Percentiles rank a stretch among this genome's conserved stretches.
Conservation (phyloP, 2,888 invertebrate species). For the Pseudococcus jackbeardsleyi region DNA sequence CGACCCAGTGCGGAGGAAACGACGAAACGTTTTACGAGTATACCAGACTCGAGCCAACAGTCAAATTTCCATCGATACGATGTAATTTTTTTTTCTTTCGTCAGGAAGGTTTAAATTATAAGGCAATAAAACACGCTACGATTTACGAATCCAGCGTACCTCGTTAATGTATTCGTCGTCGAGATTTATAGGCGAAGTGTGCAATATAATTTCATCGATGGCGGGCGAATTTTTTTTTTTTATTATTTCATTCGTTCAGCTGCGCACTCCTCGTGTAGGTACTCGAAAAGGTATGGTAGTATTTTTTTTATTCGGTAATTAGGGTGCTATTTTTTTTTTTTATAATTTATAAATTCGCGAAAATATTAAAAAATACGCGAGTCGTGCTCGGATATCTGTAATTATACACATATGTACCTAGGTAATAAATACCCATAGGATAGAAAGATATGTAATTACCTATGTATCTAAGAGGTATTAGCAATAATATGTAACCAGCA, state of each 20-base stretch:
- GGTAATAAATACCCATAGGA: not conserved
- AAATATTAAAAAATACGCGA: no score
- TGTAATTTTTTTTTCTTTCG: not conserved
- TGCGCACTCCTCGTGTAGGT: not conserved
- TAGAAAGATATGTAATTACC: no score
- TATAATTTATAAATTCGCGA: not conserved
- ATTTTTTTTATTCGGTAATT: not conserved
- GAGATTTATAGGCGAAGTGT: constrained; percentile 8
- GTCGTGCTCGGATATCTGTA: not conserved
- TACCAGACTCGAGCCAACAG: not conserved
- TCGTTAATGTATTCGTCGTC: constrained; percentile 3
- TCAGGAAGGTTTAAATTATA: constrained; percentile 23
- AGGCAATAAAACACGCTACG: not conserved
- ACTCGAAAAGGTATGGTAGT: not conserved
- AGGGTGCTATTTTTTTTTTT: not conserved
- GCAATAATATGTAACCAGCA: no score
- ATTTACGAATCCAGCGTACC: not conserved
- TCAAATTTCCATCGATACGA: not conserved
- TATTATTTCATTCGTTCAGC: not conserved
- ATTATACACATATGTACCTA: no score
- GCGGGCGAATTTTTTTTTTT: not conserved
- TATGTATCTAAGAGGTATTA: no score
- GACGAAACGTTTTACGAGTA: constrained; percentile 11
- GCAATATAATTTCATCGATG: not conserved
- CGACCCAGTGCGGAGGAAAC: not conserved